Evolutionary conservation across 2,113 vertebrate species (phyloP).

Genomic region (Tonatia bakeri): DNA sequence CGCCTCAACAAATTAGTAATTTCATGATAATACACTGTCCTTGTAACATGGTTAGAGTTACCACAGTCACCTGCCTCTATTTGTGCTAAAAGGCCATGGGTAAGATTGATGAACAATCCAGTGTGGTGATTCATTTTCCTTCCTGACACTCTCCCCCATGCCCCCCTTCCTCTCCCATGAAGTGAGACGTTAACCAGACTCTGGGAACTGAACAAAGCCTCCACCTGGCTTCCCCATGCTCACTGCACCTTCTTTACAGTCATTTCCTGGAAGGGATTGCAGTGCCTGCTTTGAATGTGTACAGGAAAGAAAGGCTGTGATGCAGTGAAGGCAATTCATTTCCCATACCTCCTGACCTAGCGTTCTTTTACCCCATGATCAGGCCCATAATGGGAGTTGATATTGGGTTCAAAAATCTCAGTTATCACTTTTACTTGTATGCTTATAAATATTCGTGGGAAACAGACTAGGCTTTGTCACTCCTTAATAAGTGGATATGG

Average conservation of each 20-base stretch:
- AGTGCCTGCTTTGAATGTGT: not conserved
- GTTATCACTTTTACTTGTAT: not conserved
- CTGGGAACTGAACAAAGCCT: not conserved
- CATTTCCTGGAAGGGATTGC: not conserved
- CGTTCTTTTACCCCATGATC: not conserved
- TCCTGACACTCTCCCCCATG: not conserved
- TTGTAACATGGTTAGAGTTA: slow-evolving; percentile 52
- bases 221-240: not conserved
- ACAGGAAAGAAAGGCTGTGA: accelerated
- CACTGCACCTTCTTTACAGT: accelerated
- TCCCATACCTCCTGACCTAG: not conserved
- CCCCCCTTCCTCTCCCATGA: not conserved
- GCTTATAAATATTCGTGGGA: not conserved
- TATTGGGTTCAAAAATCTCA: not conserved
- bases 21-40: slow-evolving; percentile 66
- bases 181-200: slow-evolving; percentile 12
- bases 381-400: not conserved
- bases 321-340: not conserved
- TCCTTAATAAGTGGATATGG: not conserved
- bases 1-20: slow-evolving; percentile 69
- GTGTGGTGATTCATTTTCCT: slow-evolving; percentile 39
- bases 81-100: slow-evolving; percentile 33
- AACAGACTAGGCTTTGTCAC: not conserved
- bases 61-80: slow-evolving; percentile 41
- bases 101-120: slow-evolving; percentile 64